Conservation (phyloP, 2,888 invertebrate genomes). For the Bombyx huttoni region DNA sequence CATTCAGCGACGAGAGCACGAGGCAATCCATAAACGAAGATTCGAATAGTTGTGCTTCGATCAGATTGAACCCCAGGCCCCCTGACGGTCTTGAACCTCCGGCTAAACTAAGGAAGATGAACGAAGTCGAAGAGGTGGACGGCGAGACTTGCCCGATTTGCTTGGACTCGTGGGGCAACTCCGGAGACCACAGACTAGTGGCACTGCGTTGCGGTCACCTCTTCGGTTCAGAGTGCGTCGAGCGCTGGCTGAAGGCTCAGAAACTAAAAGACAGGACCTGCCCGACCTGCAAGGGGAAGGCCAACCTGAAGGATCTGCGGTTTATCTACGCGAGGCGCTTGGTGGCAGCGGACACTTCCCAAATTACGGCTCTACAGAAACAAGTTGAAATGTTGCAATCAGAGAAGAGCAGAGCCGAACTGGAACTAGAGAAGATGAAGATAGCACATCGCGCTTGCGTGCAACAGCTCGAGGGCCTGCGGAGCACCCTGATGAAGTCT, state of each 20-base stretch:
- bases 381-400: conserved; percentile 72
- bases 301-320: conserved; percentile 78
- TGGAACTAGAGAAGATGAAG: conserved; percentile 71
- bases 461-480: conserved; percentile 35
- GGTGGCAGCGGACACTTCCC: conserved; percentile 83
- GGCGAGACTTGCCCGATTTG: conserved; percentile 89
- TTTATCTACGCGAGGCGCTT: conserved; percentile 84
- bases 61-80: background rate
- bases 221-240: conserved; percentile 87
- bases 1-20: background rate
- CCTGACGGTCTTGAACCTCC: conserved; percentile 21
- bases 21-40: background rate
- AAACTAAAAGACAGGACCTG: conserved; percentile 76
- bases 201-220: conserved; percentile 93
- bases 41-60: background rate
- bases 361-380: conserved; percentile 76
- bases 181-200: conserved; percentile 88
- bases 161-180: conserved; percentile 88
- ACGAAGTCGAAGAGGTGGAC: conserved; percentile 66
- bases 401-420: conserved; percentile 71
- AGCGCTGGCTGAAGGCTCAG: conserved; percentile 78
- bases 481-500: conserved; percentile 36
- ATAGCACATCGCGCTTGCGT: conserved; percentile 40
- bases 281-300: conserved; percentile 89
- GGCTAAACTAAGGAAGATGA: conserved; percentile 35